phyloP scores from a whole-genome alignment of 2,113 vertebrate species.

The Spermophilus dauricus region DNA sequence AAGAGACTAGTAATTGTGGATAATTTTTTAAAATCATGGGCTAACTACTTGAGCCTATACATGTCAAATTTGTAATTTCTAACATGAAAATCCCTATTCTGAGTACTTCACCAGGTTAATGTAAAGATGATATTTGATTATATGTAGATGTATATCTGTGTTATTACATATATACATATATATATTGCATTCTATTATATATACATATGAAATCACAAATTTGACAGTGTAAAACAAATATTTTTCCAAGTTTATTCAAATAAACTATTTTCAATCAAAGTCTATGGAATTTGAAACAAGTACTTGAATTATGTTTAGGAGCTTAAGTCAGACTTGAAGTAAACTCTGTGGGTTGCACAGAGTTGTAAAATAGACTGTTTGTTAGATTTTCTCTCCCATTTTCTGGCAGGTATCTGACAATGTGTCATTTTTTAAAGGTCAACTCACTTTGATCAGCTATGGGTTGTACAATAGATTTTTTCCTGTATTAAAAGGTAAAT shows the following conservation, averaged over 20 bases:
- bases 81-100: neutral
- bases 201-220: neutral
- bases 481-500: neutral
- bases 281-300: neutral
- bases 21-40: neutral
- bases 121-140: neutral
- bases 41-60: neutral
- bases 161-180: neutral
- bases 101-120: neutral
- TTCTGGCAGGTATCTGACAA: neutral
- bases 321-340: neutral
- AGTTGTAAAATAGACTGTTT: neutral
- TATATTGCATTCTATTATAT: neutral
- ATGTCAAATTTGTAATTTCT: neutral
- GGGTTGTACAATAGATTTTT: neutral
- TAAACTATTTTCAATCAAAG: neutral
- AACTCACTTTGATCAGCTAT: neutral
- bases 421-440: conserved; percentile 42
- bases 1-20: neutral
- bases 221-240: conserved; percentile 22
- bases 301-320: neutral
- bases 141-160: too few species aligned
- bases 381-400: neutral
- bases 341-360: neutral
- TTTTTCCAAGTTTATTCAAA: conserved; percentile 45